phyloP scores from a whole-genome alignment of 2,888 invertebrate genomes.

The Pammene fasciana region DNA sequence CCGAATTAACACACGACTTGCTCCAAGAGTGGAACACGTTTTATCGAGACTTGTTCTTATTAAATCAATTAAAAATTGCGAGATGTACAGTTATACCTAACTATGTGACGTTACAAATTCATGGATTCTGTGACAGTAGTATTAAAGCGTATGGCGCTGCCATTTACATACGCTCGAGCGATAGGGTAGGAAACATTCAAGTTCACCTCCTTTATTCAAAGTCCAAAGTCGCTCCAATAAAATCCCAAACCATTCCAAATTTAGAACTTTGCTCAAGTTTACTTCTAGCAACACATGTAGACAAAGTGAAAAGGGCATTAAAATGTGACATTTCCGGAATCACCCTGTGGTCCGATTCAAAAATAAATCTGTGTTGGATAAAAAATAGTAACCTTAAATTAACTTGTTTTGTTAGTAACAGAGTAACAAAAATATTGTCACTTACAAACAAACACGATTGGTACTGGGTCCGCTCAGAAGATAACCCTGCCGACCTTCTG shows the following conservation, averaged over 20 bases:
- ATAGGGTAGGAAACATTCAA: neutral
- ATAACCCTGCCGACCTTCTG: neutral
- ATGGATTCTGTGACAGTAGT: neutral
- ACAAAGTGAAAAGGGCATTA: neutral
- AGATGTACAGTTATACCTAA: neutral
- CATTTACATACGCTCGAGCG: neutral
- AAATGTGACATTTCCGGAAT: neutral
- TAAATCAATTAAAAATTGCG: neutral
- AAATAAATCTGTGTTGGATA: neutral
- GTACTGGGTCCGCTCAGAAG: neutral
- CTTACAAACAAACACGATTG: slow-evolving; percentile 1
- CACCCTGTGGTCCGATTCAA: neutral
- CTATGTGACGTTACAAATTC: neutral
- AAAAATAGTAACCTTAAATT: neutral
- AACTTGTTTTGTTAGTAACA: neutral
- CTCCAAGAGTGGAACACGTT: neutral
- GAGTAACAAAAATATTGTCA: neutral
- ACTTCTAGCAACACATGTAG: neutral
- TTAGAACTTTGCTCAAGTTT: neutral
- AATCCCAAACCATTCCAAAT: slow-evolving; percentile 1
- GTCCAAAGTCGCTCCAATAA: neutral
- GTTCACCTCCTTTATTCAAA: slow-evolving; percentile 6
- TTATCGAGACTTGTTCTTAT: neutral
- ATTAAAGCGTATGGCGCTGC: neutral
- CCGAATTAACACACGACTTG: neutral